A percentile compares a stretch with the other conserved stretches of the same genome.
Conservation (phyloP, 2,113 vertebrate genomes). For the Mirounga angustirostris region DNA sequence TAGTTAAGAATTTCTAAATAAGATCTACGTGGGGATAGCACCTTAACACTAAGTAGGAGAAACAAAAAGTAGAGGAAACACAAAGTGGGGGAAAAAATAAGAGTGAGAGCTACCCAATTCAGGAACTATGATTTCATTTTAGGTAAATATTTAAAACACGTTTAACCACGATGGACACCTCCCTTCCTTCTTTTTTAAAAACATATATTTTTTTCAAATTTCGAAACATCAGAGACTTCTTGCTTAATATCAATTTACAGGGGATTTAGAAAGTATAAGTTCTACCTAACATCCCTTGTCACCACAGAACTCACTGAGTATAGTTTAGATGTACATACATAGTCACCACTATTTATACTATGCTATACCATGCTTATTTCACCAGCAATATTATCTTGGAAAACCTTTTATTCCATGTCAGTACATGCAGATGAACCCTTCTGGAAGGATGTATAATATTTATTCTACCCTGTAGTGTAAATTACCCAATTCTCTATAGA, state of each 20-base stretch:
- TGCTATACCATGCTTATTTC: background rate
- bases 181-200: background rate
- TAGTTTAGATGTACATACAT: background rate
- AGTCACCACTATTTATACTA: background rate
- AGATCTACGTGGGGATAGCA: background rate
- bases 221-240: background rate
- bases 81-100: background rate
- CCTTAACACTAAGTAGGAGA: background rate
- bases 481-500: background rate
- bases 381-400: background rate
- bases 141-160: background rate
- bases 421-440: background rate
- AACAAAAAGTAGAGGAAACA: background rate
- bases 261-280: background rate
- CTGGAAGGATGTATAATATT: background rate
- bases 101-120: background rate
- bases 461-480: background rate
- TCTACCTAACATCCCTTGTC: background rate
- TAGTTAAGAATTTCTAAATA: constrained; percentile 61
- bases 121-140: background rate
- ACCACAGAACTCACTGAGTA: background rate
- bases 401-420: background rate
- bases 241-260: background rate
- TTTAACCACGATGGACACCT: background rate
- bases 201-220: background rate